A percentile compares a stretch with the other conserved stretches of the same genome.
Conservation (phyloP, 2,113 vertebrate genomes). For the Nettapus auritus region DNA sequence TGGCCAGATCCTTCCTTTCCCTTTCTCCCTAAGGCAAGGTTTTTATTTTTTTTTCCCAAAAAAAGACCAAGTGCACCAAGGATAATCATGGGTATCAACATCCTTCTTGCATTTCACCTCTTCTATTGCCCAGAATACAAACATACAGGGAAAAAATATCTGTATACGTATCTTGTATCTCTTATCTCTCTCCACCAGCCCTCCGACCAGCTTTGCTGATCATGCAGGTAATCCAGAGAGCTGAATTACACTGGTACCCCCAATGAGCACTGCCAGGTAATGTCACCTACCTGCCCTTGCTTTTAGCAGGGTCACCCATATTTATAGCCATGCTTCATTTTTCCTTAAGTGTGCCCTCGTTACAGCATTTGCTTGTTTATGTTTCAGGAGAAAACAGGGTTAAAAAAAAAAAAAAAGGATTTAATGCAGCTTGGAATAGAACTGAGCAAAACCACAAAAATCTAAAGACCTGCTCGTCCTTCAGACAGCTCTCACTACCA, state of each 20-base stretch:
- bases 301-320: neutral
- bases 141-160: accelerated
- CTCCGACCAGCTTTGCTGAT: neutral
- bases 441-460: neutral
- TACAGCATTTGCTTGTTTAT: neutral
- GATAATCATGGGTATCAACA: neutral
- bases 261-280: neutral
- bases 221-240: neutral
- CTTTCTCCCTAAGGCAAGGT: neutral
- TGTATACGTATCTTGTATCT: neutral
- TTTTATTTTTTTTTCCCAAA: too few species aligned
- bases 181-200: neutral
- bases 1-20: accelerated
- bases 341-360: neutral
- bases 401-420: neutral
- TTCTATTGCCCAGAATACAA: neutral
- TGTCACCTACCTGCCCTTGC: conserved; percentile 14
- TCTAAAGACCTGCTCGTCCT: conserved; percentile 1
- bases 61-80: neutral
- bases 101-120: neutral
- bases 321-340: neutral
- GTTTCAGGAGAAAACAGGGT: neutral
- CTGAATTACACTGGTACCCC: neutral
- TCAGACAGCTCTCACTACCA: neutral
- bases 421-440: conserved; percentile 44